These are phyloP conservation scores for Volucella zonaria DNA, from an alignment of 2,888 invertebrate species.

Conservation along the genomic window DNA sequence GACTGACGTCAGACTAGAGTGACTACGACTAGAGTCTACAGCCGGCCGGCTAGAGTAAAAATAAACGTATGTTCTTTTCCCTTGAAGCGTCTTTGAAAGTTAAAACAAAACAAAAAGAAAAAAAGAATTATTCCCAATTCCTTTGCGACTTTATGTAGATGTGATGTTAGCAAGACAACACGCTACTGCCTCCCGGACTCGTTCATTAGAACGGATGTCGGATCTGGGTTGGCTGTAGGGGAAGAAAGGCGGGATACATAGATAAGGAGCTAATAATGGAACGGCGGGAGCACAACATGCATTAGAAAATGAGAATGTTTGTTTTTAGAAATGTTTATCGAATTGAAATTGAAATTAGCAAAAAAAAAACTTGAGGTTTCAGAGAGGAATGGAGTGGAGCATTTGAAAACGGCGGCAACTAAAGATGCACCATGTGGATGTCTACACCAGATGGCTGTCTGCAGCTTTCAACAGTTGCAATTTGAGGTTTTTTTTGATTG, in stretches of 20 bases:
- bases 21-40: conserved; percentile 4
- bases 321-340: conserved; percentile 38
- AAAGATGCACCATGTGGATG: too few species aligned
- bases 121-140: conserved; percentile 16
- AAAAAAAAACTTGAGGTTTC: conserved; percentile 19
- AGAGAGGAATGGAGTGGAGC: too few species aligned
- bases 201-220: conserved; percentile 63
- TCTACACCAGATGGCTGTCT: too few species aligned
- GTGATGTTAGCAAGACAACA: conserved; percentile 51
- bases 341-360: conserved; percentile 30
- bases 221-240: conserved; percentile 8
- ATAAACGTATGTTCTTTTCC: conserved; percentile 20
- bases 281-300: conserved; percentile 31
- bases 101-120: conserved; percentile 4
- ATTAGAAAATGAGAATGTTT: conserved; percentile 39
- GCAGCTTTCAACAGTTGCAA: neutral
- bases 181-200: neutral
- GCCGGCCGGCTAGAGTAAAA: conserved; percentile 31
- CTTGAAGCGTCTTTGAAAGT: conserved; percentile 5
- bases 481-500: neutral
- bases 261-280: conserved; percentile 23
- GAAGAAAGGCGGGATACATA: neutral
- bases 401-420: too few species aligned
- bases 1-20: conserved; percentile 58
- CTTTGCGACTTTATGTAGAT: neutral